Conservation (phyloP, 2,797 vertebrate genomes). For the Myotis pilosus region DNA sequence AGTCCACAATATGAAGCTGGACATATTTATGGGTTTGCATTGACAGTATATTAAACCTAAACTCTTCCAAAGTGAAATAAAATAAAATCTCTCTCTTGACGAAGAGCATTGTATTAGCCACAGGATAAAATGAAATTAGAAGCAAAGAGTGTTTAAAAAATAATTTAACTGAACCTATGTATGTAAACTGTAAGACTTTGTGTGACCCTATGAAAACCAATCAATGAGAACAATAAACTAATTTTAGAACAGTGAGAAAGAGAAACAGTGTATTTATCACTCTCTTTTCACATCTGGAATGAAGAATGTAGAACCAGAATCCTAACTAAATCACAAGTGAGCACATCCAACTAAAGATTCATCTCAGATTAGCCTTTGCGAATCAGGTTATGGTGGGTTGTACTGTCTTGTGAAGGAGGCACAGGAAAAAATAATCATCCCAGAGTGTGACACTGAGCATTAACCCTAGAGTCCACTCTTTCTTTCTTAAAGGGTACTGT, state of each 20-base stretch:
- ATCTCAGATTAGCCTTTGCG: conserved; percentile 64
- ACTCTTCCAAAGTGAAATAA: not conserved
- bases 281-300: conserved; percentile 68
- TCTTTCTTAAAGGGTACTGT: conserved; percentile 61
- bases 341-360: conserved; percentile 72
- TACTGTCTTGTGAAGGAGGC: conserved; percentile 68
- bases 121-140: not conserved
- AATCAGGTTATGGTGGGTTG: conserved; percentile 65
- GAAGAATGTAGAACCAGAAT: conserved; percentile 66
- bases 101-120: not conserved
- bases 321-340: conserved; percentile 77
- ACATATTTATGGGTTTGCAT: not conserved
- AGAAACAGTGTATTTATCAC: conserved; percentile 66
- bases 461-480: not conserved
- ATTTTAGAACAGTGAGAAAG: conserved; percentile 57
- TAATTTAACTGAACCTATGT: conserved; percentile 14
- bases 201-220: conserved; percentile 71
- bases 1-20: not conserved
- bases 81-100: not conserved
- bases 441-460: not conserved
- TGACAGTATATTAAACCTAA: not conserved
- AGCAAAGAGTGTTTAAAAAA: not conserved
- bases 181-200: conserved; percentile 19
- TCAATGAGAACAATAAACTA: conserved; percentile 55
- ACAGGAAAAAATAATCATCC: conserved; percentile 61